Conservation (phyloP, 2,113 vertebrate species). For the Gymnogyps californianus region DNA sequence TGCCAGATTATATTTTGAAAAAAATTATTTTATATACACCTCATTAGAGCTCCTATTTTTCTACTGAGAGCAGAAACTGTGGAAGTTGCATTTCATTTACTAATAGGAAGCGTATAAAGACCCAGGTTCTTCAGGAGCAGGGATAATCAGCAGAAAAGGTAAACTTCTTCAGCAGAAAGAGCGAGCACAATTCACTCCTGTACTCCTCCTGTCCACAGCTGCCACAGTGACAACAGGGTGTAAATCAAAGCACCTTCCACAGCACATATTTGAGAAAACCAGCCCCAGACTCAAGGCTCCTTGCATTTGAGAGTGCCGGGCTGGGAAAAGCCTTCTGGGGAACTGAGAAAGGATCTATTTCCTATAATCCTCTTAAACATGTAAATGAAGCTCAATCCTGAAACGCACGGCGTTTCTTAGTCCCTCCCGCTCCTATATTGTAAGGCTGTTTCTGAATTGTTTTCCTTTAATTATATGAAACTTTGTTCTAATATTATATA, state of each 20-base stretch:
- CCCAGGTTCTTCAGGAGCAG: not conserved
- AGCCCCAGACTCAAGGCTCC: not conserved
- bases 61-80: not conserved
- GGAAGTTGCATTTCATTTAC: not conserved
- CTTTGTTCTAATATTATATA: not conserved
- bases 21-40: not conserved
- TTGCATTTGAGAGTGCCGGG: not conserved
- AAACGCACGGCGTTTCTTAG: fast-evolving
- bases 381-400: not conserved
- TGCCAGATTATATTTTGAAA: not conserved
- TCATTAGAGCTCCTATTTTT: not conserved
- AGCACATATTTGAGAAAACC: not conserved
- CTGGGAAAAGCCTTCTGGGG: not conserved
- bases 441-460: not conserved
- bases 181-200: not conserved
- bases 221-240: not conserved
- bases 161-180: not conserved
- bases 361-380: not conserved
- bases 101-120: not conserved
- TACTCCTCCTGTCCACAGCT: not conserved
- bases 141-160: not conserved
- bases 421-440: not conserved
- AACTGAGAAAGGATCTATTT: not conserved
- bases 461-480: not conserved
- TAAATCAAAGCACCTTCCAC: not conserved